These are phyloP conservation scores for human (Homo sapiens) DNA, from an alignment of 2,113 vertebrate species.

Conservation along the genomic window DNA sequence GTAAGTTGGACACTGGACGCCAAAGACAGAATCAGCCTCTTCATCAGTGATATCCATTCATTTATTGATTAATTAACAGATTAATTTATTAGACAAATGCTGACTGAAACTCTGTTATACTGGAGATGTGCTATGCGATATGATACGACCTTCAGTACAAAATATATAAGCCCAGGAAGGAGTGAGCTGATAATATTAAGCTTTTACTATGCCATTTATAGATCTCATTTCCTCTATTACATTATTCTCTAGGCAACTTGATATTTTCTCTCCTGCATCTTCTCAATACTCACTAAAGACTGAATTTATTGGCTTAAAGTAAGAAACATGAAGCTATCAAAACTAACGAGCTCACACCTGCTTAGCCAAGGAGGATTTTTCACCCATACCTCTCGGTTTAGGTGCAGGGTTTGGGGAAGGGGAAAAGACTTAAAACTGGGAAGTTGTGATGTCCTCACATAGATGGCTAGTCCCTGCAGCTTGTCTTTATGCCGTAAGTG, in stretches of 20 bases:
- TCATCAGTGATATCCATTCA: neutral
- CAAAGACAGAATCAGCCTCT: slow-evolving; percentile 15
- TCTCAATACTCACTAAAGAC: slow-evolving; percentile 26
- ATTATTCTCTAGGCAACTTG: neutral
- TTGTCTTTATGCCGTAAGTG: neutral
- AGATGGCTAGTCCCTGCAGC: neutral
- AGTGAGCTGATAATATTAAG: neutral
- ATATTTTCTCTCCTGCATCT: slow-evolving; percentile 3
- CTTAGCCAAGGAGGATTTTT: neutral
- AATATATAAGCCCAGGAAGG: slow-evolving; percentile 28
- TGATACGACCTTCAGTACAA: slow-evolving; percentile 23
- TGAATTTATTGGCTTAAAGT: slow-evolving; percentile 34
- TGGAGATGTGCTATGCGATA: neutral
- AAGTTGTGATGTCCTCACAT: neutral
- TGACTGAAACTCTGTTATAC: neutral
- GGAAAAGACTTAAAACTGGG: neutral
- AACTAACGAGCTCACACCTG: neutral
- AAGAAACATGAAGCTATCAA: neutral
- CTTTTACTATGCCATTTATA: slow-evolving; percentile 27
- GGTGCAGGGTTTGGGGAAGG: neutral
- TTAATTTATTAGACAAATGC: slow-evolving; percentile 17
- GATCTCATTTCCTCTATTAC: slow-evolving; percentile 50
- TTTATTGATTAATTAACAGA: slow-evolving; percentile 17
- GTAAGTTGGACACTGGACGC: neutral
- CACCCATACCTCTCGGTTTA: neutral